phyloP scores from a whole-genome alignment of 2,888 invertebrate genomes.

The Ctena decussata region DNA sequence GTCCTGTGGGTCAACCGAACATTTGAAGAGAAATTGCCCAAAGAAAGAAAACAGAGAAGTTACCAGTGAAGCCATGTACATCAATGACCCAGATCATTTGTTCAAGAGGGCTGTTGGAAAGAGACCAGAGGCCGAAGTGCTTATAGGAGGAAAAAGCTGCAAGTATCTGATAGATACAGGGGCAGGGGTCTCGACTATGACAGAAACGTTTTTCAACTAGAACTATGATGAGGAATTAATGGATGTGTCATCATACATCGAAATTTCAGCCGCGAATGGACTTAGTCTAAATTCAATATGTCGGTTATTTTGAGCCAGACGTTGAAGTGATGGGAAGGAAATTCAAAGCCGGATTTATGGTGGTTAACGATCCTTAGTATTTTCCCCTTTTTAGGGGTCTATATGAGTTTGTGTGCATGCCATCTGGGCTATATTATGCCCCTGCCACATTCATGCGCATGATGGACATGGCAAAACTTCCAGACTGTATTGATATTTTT shows the following conservation, averaged over 20 bases:
- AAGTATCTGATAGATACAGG: background rate
- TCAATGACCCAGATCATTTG: no score
- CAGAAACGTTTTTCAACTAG: background rate
- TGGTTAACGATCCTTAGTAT: background rate
- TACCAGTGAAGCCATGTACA: no score
- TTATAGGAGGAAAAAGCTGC: background rate
- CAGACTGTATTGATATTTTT: slow-evolving; percentile 16
- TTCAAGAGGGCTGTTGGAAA: background rate
- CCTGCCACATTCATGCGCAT: slow-evolving; percentile 34
- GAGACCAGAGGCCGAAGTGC: background rate
- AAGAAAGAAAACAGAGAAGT: background rate
- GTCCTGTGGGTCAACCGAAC: background rate
- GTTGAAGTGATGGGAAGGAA: background rate
- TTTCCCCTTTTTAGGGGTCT: no score
- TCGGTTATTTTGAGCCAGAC: background rate
- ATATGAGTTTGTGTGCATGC: slow-evolving; percentile 13
- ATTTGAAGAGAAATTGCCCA: background rate
- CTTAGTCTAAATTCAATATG: background rate
- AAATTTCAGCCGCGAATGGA: background rate
- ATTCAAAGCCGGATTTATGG: background rate
- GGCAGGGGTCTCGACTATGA: background rate
- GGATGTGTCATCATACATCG: background rate
- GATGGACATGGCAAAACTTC: slow-evolving; percentile 27
- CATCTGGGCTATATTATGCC: slow-evolving; percentile 19
- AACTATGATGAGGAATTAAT: background rate